Base-by-base conservation (phyloP, 2,888 invertebrate genomes). In the Mesorhabditis belari region DNA sequence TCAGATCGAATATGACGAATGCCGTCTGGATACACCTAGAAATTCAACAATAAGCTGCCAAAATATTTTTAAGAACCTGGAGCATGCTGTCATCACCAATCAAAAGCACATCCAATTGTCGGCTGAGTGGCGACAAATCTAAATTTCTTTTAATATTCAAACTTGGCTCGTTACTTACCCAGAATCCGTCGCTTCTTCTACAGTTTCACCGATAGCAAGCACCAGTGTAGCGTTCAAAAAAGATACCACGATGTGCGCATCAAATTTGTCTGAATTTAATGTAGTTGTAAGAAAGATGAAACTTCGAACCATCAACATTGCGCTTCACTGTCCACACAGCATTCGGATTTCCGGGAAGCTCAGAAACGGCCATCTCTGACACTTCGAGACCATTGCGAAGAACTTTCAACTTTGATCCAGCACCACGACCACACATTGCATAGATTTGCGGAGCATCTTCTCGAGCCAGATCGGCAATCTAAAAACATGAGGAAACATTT, bases 171-270 rank as follows among this genome's bases (percentile, higher is more conserved):
- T 35, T 9, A 35, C 44, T 9, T 19, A 35, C 44, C 98, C 98
- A 66, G 96, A 96, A 83, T 99, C 98, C 0, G 96, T 94, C 25
- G 98, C 98, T 88, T 99, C 98, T 84, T 99, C 98, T n/a, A 99
- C 98, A 17, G 96, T 98, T 84, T 98, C 98, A 74, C 98, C 98
- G 82, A 99, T 98, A 77, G 94, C 94, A 79, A 99, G 87, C 70
- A 98, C 98, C 80, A 99, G 87, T 19, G 98, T 99, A 75, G 98
- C 98, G 82, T 90, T 90, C 69, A 94, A 91, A 88, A 98, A 98
- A 57, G 98, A 98, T 78, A 98, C 98, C 83, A 98, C 93, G 87
- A 98, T 99, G 86, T 96, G 98, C 58, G 96, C 92, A 87, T 98
- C 98, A 86, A 87, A 95, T 82, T 91, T 91, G 86, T 96, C 95